Conservation (phyloP, 1,140 invertebrate species). For the Drosophila persimilis region DNA sequence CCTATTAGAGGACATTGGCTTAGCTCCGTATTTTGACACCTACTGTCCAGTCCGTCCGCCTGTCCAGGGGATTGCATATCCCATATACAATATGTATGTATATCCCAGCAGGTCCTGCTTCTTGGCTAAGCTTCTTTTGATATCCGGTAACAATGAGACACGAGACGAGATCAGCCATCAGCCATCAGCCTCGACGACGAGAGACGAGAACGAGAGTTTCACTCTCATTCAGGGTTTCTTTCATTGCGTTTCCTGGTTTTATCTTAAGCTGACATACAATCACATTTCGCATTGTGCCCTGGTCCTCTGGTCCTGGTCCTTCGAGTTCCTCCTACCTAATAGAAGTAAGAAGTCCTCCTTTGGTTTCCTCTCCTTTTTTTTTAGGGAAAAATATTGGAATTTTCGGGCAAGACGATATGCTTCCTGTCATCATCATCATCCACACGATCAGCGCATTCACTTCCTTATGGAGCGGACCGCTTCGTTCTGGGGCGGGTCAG, state of each 20-base stretch:
- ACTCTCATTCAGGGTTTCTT: constrained; percentile 30
- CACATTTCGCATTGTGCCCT: constrained; percentile 72
- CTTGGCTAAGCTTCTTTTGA: constrained; percentile 64
- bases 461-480: constrained; percentile 14
- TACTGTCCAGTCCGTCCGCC: constrained; percentile 29
- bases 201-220: constrained; percentile 27
- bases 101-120: background rate
- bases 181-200: constrained; percentile 4
- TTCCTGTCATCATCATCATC: constrained; percentile 46
- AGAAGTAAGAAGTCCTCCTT: background rate
- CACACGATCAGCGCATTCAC: constrained; percentile 1
- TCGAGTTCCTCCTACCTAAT: constrained; percentile 10
- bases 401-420: constrained; percentile 44
- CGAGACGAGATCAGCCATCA: constrained; percentile 1
- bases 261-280: constrained; percentile 81
- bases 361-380: constrained; percentile 24
- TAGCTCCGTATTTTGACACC: constrained; percentile 81
- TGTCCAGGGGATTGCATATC: constrained; percentile 7
- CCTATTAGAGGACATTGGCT: constrained; percentile 81
- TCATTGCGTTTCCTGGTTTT: constrained; percentile 66
- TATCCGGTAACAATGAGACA: constrained; percentile 65
- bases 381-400: constrained; percentile 63
- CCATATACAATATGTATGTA: background rate
- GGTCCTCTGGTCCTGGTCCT: constrained; percentile 8
- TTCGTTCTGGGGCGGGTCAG: constrained; percentile 28